Conservation (phyloP, 1,140 invertebrate species). For the Asbolus verrucosus region DNA sequence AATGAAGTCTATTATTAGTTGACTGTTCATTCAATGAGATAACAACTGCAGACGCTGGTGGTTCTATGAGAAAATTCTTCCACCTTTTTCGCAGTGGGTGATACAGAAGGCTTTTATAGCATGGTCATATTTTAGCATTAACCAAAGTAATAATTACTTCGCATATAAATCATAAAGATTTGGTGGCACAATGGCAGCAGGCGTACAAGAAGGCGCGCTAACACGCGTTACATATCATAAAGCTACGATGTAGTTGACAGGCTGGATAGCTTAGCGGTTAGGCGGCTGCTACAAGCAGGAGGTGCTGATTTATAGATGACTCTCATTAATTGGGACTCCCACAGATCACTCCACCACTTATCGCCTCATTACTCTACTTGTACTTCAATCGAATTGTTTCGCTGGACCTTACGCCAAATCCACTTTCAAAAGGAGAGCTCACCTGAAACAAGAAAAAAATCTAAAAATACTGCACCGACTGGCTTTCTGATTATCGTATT, state of each 20-base stretch:
- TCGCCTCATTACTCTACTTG: conserved; percentile 12
- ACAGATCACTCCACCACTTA: conserved; percentile 35
- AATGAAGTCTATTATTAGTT: background rate
- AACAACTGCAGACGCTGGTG: background rate
- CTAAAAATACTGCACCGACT: too few relatives aligned
- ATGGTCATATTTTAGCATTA: conserved; percentile 27
- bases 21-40: too few relatives aligned
- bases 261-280: conserved; percentile 44
- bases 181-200: conserved; percentile 37
- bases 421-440: background rate
- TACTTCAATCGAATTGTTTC: conserved; percentile 1
- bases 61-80: conserved; percentile 6
- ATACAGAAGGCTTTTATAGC: conserved; percentile 7
- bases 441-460: conserved; percentile 2
- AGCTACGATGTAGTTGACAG: conserved; percentile 43
- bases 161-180: conserved; percentile 31
- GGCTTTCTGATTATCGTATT: too few relatives aligned
- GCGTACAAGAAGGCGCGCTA: conserved; percentile 47
- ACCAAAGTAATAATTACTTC: conserved; percentile 32
- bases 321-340: conserved; percentile 48
- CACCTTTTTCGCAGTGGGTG: conserved; percentile 19
- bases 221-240: conserved; percentile 51
- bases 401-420: background rate
- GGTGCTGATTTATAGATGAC: conserved; percentile 46
- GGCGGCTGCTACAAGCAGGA: conserved; percentile 44